Evolutionary conservation across 2,888 invertebrate species (phyloP).

Genomic region (Drosophila prostipennis): DNA sequence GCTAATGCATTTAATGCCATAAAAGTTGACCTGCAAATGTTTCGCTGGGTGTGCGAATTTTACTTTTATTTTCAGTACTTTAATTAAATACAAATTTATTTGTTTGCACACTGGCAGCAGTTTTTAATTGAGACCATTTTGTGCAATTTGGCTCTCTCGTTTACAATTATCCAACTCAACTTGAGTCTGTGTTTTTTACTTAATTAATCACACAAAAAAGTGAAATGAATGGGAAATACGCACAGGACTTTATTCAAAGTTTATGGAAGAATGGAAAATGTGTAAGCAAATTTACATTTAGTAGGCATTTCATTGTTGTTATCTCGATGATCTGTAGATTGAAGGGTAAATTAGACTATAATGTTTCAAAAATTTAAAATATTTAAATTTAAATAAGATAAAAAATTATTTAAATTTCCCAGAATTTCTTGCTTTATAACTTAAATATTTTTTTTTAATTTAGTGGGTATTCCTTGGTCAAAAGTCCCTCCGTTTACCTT

Average conservation of each 20-base stretch:
- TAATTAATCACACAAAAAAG: constrained; percentile 21
- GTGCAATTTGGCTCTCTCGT: constrained; percentile 15
- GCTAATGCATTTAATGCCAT: too few species aligned
- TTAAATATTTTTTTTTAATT: neutral
- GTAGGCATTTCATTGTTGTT: neutral
- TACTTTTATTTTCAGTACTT: constrained; percentile 44
- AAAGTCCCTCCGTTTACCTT: neutral
- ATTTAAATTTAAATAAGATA: too few species aligned
- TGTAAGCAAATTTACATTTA: neutral
- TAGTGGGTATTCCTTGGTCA: neutral
- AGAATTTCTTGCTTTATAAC: too few species aligned
- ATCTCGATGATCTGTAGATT: neutral
- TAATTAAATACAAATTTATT: constrained; percentile 51
- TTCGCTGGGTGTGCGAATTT: constrained; percentile 11
- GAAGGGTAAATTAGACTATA: neutral
- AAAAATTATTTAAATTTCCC: too few species aligned
- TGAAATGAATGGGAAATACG: neutral
- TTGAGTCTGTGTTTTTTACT: constrained; percentile 14
- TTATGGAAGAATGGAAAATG: constrained; percentile 1
- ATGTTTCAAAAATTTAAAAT: too few species aligned
- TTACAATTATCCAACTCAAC: constrained; percentile 13
- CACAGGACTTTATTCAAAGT: neutral
- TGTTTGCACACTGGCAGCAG: constrained; percentile 23
- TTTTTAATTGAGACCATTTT: constrained; percentile 44
- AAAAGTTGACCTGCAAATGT: constrained; percentile 49